phyloP scores from a whole-genome alignment of 2,888 invertebrate species.

The Psylliodes chrysocephalus region DNA sequence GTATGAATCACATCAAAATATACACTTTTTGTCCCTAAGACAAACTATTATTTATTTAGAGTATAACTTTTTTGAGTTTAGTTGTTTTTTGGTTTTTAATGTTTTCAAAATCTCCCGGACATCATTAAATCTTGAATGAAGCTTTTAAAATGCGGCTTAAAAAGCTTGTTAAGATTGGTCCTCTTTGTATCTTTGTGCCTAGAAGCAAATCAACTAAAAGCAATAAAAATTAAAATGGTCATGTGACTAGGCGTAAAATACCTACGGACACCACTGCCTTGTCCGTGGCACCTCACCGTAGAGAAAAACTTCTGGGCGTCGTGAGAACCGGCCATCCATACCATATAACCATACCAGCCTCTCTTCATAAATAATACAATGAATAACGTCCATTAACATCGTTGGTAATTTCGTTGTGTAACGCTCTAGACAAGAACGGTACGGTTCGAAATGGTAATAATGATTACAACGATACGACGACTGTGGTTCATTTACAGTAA shows the following conservation, averaged over 20 bases:
- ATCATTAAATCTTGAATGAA: too few relatives aligned
- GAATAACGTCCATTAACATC: conserved; percentile 28
- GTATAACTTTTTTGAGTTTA: too few relatives aligned
- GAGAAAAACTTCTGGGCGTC: conserved; percentile 19
- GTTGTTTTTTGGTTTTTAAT: too few relatives aligned
- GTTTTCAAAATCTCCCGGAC: too few relatives aligned
- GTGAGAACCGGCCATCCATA: conserved; percentile 19
- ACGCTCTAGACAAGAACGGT: conserved; percentile 21
- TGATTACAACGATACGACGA: not conserved
- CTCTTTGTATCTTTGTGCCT: too few relatives aligned
- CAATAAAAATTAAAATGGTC: not conserved
- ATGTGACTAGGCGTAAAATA: not conserved
- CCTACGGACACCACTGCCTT: not conserved
- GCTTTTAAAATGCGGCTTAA: too few relatives aligned
- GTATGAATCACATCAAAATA: too few relatives aligned
- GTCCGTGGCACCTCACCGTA: conserved; percentile 4
- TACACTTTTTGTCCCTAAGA: too few relatives aligned
- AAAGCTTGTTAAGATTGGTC: too few relatives aligned
- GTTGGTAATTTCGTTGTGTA: conserved; percentile 29
- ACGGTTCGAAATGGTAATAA: conserved; percentile 20
- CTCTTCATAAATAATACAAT: conserved; percentile 28
- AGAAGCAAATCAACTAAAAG: too few relatives aligned
- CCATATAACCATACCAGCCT: conserved; percentile 9
- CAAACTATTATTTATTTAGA: too few relatives aligned
- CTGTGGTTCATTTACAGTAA: not conserved